Base-by-base conservation (phyloP, 2,888 invertebrate genomes). In the Idaea straminata region DNA sequence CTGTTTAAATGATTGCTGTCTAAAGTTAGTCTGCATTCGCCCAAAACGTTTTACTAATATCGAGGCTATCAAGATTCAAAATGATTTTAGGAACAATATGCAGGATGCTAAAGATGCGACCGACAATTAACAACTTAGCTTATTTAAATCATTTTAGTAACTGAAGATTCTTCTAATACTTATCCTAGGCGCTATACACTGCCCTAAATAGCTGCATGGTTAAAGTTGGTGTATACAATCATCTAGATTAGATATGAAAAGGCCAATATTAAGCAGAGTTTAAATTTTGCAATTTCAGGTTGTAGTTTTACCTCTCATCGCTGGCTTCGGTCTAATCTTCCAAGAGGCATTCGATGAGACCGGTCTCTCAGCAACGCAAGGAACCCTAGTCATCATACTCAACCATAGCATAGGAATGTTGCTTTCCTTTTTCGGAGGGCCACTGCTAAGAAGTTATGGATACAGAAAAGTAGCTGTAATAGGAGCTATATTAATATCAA, bases 401-500 rank as follows among this genome's bases (percentile, higher is more conserved):
- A 96, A 96, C 80, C 94, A 95, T 73, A 95, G 95, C 25, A 94
- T 95, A 74, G 95, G 95, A 7, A 95, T 96, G 95, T 83, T 94
- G 15, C 80, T 95, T 36, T 95, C 95, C 0, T 87, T 96, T 66
- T 89, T 95, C 66, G 95, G 95, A 70, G 96, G 95, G 0, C 95
- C 95, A 0, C 81, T 96, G 7, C 80, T 96, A 6, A 92, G 93
- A 66, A 86, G 85, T 35, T 95, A 92, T 73, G 95, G 95, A 15
- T 96, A 94, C 79, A 89, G 96, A 72, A 95, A 95, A 85, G 91
- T 95, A 7, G 95, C 95, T 3, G 81, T 94, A 0, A 69, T 84
- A 16, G 95, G 95, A 10, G 93, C 94, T 1, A 61, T 94, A 35
- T 81, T 94, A 59, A 92, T 94, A 62, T 88, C 93, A 13, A 61